phyloP scores from a whole-genome alignment of 2,113 vertebrate species.

The Reinhardtius hippoglossoides region DNA sequence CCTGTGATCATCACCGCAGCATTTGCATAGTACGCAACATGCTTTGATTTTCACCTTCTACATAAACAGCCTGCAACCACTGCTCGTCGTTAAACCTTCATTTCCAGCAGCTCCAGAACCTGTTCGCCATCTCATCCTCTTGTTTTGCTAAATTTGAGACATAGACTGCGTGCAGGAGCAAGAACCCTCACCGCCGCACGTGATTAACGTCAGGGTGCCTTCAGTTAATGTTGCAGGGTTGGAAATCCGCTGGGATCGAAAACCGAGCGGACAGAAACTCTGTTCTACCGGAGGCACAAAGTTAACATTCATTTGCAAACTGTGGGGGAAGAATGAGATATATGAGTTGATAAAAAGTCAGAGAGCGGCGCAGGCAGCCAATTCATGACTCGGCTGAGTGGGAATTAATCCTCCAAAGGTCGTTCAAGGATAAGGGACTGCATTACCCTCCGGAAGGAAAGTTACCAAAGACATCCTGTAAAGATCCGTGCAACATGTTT shows the following conservation, averaged over 20 bases:
- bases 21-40: background rate
- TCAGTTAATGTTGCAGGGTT: constrained; percentile 18
- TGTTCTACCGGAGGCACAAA: constrained; percentile 38
- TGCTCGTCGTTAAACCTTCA: background rate
- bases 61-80: background rate
- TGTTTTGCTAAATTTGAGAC: constrained; percentile 4
- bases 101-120: constrained; percentile 10
- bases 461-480: constrained; percentile 27
- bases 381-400: constrained; percentile 47
- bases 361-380: constrained; percentile 40
- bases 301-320: constrained; percentile 60
- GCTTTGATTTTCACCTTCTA: constrained; percentile 6
- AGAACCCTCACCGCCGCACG: background rate
- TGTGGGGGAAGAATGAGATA: constrained; percentile 47
- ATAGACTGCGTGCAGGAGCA: no score
- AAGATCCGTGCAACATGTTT: constrained; percentile 26
- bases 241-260: constrained; percentile 44
- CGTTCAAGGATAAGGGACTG: constrained; percentile 42
- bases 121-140: constrained; percentile 1
- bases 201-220: constrained; percentile 15
- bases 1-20: constrained; percentile 6
- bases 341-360: constrained; percentile 64
- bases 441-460: constrained; percentile 41
- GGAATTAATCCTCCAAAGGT: constrained; percentile 50
- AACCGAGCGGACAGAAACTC: constrained; percentile 25